phyloP scores from a whole-genome alignment of 2,797 vertebrate species.

The Holocentrus rufus region DNA sequence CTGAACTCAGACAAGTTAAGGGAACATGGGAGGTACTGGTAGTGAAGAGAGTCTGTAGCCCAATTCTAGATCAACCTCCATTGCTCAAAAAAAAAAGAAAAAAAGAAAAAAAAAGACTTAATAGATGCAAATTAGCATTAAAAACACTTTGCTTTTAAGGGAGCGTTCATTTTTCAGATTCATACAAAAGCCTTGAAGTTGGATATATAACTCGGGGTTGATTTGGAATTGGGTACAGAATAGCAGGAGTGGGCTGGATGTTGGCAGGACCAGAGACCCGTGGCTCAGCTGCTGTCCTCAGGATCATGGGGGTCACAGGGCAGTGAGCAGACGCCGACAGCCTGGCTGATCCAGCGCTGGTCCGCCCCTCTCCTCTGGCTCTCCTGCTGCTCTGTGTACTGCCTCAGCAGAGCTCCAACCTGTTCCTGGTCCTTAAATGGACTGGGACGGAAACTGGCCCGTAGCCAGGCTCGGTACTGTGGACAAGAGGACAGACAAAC shows the following conservation, averaged over 20 bases:
- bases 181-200: slow-evolving; percentile 31
- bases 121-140: slow-evolving; percentile 18
- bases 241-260: slow-evolving; percentile 52
- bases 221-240: slow-evolving; percentile 58
- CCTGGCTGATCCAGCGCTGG: slow-evolving; percentile 67
- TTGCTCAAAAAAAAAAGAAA: slow-evolving; percentile 36
- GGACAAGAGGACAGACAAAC: slow-evolving; percentile 30
- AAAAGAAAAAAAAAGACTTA: not conserved
- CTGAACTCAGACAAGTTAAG: slow-evolving; percentile 39
- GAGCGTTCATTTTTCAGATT: slow-evolving; percentile 23
- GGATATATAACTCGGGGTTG: slow-evolving; percentile 23
- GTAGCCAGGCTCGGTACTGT: slow-evolving; percentile 87
- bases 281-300: slow-evolving; percentile 75
- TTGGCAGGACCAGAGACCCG: slow-evolving; percentile 2
- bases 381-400: slow-evolving; percentile 79
- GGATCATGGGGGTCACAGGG: slow-evolving; percentile 68
- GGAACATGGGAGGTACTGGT: slow-evolving; percentile 37
- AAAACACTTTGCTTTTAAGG: slow-evolving; percentile 11
- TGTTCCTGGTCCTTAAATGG: slow-evolving; percentile 86
- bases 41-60: slow-evolving; percentile 32
- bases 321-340: slow-evolving; percentile 52
- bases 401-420: slow-evolving; percentile 80
- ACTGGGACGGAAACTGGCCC: slow-evolving; percentile 77
- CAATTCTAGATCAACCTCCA: slow-evolving; percentile 61
- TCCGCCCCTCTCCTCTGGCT: slow-evolving; percentile 72